Conservation (phyloP, 53 echinoderm and acorn worm species). For the Paracentrotus lividus region DNA sequence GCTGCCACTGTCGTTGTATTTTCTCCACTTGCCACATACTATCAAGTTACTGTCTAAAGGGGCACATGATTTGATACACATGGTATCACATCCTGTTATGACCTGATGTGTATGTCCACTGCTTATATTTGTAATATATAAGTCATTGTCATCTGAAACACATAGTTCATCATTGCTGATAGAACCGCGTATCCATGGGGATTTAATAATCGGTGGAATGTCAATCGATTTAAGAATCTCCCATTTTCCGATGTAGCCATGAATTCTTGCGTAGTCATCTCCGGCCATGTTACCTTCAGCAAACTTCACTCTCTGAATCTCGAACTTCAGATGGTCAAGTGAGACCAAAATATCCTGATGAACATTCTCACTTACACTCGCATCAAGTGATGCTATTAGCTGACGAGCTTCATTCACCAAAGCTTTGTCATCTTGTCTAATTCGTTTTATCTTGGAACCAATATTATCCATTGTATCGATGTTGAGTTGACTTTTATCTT, state of each 20-base stretch:
- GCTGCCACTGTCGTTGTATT: neutral
- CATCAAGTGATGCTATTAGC: neutral
- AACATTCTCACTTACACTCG: neutral
- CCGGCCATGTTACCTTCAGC: neutral
- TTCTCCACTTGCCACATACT: neutral
- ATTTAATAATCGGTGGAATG: neutral
- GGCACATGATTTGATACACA: neutral
- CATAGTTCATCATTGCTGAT: conserved; percentile 1
- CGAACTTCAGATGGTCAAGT: neutral
- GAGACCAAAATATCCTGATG: neutral
- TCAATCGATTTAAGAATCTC: neutral
- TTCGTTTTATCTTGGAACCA: neutral
- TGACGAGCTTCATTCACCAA: neutral
- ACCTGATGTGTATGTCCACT: neutral
- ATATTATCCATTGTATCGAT: neutral
- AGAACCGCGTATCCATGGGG: neutral
- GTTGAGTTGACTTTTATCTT: neutral
- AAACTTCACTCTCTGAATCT: neutral
- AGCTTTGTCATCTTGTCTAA: neutral
- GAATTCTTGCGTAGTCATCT: neutral
- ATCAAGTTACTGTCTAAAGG: neutral
- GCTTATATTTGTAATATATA: neutral
- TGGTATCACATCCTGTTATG: neutral
- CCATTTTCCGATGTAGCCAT: conserved; percentile 3
- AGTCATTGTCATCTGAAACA: neutral